Conservation (phyloP, 2,797 vertebrate species). For the Siniperca scherzeri region DNA sequence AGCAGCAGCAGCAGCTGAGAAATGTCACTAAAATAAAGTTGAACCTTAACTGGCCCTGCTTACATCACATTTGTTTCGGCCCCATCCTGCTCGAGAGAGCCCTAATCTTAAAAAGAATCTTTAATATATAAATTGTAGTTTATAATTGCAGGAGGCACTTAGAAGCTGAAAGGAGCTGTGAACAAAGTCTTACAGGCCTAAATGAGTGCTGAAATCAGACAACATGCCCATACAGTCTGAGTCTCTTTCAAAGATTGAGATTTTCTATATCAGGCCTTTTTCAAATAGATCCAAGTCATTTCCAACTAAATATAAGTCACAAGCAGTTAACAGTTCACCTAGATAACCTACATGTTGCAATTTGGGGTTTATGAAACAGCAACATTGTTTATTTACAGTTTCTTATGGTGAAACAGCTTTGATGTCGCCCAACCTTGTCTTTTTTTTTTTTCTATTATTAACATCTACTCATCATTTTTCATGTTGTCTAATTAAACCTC, state of each 20-base stretch:
- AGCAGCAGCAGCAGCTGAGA: background rate
- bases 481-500: too few relatives aligned
- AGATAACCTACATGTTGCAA: background rate
- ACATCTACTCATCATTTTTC: background rate
- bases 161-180: background rate
- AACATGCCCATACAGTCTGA: too few relatives aligned
- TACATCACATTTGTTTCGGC: too few relatives aligned
- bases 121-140: background rate
- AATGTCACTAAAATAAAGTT: background rate
- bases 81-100: too few relatives aligned
- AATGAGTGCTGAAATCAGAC: background rate
- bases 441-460: background rate
- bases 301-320: background rate
- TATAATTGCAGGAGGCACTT: background rate
- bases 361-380: background rate
- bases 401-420: too few relatives aligned
- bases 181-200: background rate
- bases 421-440: background rate
- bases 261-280: background rate
- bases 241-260: too few relatives aligned
- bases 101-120: too few relatives aligned
- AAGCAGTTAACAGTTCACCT: background rate
- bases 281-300: background rate
- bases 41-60: too few relatives aligned
- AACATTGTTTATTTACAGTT: background rate